These are phyloP conservation scores for Chloropsis cyanopogon DNA, from an alignment of 2,113 vertebrate genomes.

Conservation along the genomic window DNA sequence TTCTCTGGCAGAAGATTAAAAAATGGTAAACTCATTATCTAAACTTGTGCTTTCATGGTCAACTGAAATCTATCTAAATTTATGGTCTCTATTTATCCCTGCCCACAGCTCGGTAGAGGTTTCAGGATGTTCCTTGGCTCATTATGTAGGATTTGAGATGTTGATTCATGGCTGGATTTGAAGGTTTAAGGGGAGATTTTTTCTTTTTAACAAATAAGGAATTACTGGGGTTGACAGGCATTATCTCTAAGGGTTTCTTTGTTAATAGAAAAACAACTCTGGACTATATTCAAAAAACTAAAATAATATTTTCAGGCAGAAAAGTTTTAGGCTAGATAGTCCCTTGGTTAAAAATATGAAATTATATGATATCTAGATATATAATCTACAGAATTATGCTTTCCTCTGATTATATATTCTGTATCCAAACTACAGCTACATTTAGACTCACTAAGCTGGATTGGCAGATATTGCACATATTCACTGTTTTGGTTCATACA, in stretches of 20 bases:
- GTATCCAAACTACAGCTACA: background rate
- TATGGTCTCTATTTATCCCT: background rate
- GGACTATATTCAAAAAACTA: background rate
- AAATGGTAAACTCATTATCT: background rate
- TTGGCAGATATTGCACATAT: background rate
- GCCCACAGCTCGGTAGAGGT: background rate
- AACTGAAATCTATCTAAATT: background rate
- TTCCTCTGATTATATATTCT: background rate
- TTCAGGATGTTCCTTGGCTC: background rate
- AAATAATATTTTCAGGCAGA: background rate
- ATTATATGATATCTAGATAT: background rate
- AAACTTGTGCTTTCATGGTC: background rate
- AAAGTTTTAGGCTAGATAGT: background rate
- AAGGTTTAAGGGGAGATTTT: background rate
- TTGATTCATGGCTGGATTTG: background rate
- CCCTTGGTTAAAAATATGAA: background rate
- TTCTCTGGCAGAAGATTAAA: background rate
- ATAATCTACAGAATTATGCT: background rate
- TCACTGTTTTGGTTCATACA: background rate
- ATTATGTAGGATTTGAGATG: background rate
- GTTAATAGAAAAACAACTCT: background rate
- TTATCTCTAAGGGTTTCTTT: background rate
- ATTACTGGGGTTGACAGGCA: background rate
- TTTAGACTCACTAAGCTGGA: background rate
- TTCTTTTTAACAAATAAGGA: background rate